Evolutionary conservation across 23 tunicate species (phyloP), one percentile per base, ranked within the genome.

Genomic region (Clavelina lepadiformis): DNA sequence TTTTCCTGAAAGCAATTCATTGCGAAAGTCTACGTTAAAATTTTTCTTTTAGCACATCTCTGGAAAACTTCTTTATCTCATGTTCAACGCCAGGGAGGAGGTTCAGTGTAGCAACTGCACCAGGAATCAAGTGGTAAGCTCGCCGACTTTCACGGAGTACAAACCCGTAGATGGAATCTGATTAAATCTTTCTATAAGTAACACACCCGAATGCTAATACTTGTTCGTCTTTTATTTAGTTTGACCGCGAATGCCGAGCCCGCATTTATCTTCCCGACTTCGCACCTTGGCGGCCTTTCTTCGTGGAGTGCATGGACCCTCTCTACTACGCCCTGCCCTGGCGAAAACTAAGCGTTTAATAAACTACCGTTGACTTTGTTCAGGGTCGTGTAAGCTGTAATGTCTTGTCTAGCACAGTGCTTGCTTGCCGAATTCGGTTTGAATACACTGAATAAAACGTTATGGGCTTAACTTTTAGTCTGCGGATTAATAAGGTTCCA

Each of bases 221-320:
- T n/a, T n/a, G n/a, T n/a, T n/a, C n/a, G n/a, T 53, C 24, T 6
- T 60, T 18, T 27, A 28, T 70, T 18, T 44, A 83, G 91, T 44
- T 56, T 31, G 24, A 73, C 5, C 68, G 58, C 4, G 91, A 83
- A 68, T 83, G 91, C 35, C 47, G 91, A 41, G 76, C 91, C 13
- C 67, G 91, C 24, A 63, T 83, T 35, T 82, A 75, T 52, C 56
- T 59, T 58, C 60, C 38, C 56, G 24, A 33, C 33, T 3, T 33
- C 33, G 49, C 38, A 0, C 74, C 63, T 1, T 83, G 76, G 76
- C 8, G 49, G 49, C 91, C 91, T 5, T 83, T 75, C 71, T 83
- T 30, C 75, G 61, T 73, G 31, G 41, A 34, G 37, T 83, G 91
- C 36, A 61, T 75, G 19, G 32, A 69, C 1, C 76, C 75, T 3